A percentile compares a stretch with the other conserved stretches of the same genome.
Evolutionary conservation across 1,140 invertebrate genomes (phyloP).

Genomic region (Micrasema longulum): DNA sequence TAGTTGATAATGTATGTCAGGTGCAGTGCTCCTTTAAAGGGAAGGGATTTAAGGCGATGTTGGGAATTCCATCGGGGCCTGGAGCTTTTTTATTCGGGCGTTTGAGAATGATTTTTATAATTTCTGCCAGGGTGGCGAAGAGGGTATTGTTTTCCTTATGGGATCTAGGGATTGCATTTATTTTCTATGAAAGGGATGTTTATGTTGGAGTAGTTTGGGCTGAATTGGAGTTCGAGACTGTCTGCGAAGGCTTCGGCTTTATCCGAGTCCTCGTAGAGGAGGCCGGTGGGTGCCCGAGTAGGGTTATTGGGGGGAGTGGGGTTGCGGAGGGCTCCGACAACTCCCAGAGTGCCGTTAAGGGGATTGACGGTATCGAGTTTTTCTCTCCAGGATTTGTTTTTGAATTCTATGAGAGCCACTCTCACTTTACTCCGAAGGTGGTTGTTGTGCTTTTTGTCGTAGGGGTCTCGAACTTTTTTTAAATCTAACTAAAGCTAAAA

Average conservation of each 20-base stretch:
- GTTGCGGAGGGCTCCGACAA: background rate
- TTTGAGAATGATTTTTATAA: background rate
- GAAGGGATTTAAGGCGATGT: background rate
- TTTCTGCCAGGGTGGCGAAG: background rate
- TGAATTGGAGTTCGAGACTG: background rate
- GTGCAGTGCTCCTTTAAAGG: background rate
- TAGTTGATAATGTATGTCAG: background rate
- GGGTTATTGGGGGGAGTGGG: background rate
- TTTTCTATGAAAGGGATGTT: background rate
- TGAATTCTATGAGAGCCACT: too few relatives aligned
- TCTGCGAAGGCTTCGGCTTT: background rate
- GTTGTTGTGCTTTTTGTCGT: too few relatives aligned
- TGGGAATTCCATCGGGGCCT: background rate
- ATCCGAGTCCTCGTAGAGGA: background rate
- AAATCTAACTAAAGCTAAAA: too few relatives aligned
- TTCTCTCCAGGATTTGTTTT: background rate
- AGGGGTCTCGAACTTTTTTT: conserved; percentile 43
- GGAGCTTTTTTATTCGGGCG: background rate
- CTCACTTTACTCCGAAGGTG: too few relatives aligned
- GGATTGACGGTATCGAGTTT: background rate
- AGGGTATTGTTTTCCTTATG: background rate
- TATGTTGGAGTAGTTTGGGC: background rate
- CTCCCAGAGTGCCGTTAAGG: background rate
- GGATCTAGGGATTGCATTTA: background rate
- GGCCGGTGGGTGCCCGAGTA: background rate